Base-by-base conservation (phyloP, 2,797 vertebrate genomes). In the Sebastes wilsoni region DNA sequence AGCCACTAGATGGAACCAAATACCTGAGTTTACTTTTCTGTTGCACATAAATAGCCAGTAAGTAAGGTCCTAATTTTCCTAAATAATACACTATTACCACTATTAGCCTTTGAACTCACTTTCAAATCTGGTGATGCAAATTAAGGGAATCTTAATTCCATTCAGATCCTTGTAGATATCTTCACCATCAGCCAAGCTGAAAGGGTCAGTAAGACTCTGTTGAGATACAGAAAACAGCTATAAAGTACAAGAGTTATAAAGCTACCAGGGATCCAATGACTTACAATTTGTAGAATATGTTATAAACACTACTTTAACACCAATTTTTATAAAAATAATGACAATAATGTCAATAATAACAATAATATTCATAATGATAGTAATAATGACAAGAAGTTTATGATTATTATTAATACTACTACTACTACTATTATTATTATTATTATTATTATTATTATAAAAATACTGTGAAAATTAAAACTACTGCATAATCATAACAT, bases 1-100 rank as follows among this genome's bases (percentile, higher is more conserved):
- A 0, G 5, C 81, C 94, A 87, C 91, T 88, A 95, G 93, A 94
- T 94, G 93, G 80, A 79, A 72, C 74, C 89, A 94, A 52, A 90
- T 90, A 90, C 66, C 76, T 66, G 69, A 23, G 1, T 78, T 86
- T 79, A 6, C 55, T 16, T 62, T 13, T 56, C 7, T 59, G 10
- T 8, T 56, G 22, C 9, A 61, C 14, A 12, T 20, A 1, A 27
- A 2, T 5, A 61, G 46, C 1, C 11, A 42, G 49, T 8, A 11
- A 6, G n/a, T 4, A 10, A 8, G n/a, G 2, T 25, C 7, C 14
- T 38, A 0, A 32, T 66, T 20, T 49, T 12, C 2, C 59, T 8
- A 28, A 66, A 64, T 49, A 34, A 60, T 42, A 22, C 1, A 55
- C 28, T 32, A 16, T 71, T 46, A 22, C 7, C 7, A 11, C 18